These are phyloP conservation scores for Lissocephala sabroskyi DNA, from an alignment of 2,888 invertebrate species.

Conservation along the genomic window DNA sequence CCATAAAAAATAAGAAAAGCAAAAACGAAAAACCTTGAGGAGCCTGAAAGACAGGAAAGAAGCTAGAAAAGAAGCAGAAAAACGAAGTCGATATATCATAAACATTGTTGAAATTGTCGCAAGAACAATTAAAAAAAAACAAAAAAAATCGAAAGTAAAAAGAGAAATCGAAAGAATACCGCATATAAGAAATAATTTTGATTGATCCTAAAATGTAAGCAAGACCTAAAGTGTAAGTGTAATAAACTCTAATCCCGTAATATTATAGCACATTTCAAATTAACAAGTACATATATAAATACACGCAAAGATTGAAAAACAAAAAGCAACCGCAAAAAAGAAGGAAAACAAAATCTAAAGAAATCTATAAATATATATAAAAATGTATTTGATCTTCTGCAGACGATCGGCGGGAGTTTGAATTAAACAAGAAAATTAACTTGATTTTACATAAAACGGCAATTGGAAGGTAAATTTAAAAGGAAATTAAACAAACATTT, in stretches of 20 bases:
- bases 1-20: constrained; percentile 3
- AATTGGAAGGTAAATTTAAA: constrained; percentile 35
- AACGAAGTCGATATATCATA: constrained; percentile 40
- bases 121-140: constrained; percentile 56
- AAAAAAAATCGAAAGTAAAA: constrained; percentile 11
- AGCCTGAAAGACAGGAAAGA: not conserved
- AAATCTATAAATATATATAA: constrained; percentile 26
- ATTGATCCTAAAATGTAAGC: not conserved
- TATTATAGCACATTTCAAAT: constrained; percentile 58
- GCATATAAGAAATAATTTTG: constrained; percentile 19
- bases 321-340: constrained; percentile 20
- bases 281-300: constrained; percentile 42
- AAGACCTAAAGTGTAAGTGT: constrained; percentile 28
- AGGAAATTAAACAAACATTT: constrained; percentile 48
- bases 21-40: constrained; percentile 10
- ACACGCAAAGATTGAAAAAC: constrained; percentile 10
- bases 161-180: constrained; percentile 20
- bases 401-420: too few relatives aligned
- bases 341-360: constrained; percentile 38
- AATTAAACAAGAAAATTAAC: constrained; percentile 12
- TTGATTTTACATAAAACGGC: constrained; percentile 25
- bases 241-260: constrained; percentile 56
- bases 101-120: constrained; percentile 62
- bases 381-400: too few relatives aligned
- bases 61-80: constrained; percentile 20